Base-by-base conservation (phyloP, 2,113 vertebrate genomes). In the Chinchilla lanigera region DNA sequence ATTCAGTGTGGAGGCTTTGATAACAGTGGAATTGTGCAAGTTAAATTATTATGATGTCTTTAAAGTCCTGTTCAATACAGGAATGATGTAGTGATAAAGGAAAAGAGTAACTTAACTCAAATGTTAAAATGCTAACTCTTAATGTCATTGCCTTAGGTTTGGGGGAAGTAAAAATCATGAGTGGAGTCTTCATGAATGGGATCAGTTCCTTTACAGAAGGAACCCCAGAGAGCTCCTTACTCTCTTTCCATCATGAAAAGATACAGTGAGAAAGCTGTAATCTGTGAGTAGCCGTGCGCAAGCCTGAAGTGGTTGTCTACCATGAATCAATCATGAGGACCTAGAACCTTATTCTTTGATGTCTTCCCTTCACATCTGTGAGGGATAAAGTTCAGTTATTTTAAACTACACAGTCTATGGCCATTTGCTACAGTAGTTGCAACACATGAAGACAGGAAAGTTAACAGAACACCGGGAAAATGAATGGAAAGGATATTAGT, bases 81-180 rank as follows among this genome's bases (percentile, higher is more conserved):
- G 92, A 97, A 93, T 95, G 81, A 95, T 90, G 96, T 92, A 95
- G 20, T 85, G 90, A 92, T 94, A 94, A 82, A 88, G 92, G 60
- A 94, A 80, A 93, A 56, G 54, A 47, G 41, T 82, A 90, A 58
- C n/a, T n/a, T n/a, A 75, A 63, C 52, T 22, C 33, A 12, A 1
- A 61, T 10, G 3, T 10, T 47, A 41, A 52, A 86, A 52, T 86
- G 2, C 4, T 93, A 75, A 88, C 4, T 30, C 24, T 5, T 4
- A 35, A 61, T 7, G 28, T 1, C 5, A 71, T 52, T 41, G 17
- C 63, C 38, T 73, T 77, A 5, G 20, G 22, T 16, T 44, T 65
- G 24, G 10, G 13, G 35, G 28, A 52, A 47, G 4, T 84, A 52
- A 30, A 24, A 8, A 0, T 52, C 33, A 20, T 41, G 38, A 83